Evolutionary conservation across 1,140 invertebrate species (phyloP), one percentile per base, ranked within the genome.

Genomic region (Meloidogyne hapla): DNA sequence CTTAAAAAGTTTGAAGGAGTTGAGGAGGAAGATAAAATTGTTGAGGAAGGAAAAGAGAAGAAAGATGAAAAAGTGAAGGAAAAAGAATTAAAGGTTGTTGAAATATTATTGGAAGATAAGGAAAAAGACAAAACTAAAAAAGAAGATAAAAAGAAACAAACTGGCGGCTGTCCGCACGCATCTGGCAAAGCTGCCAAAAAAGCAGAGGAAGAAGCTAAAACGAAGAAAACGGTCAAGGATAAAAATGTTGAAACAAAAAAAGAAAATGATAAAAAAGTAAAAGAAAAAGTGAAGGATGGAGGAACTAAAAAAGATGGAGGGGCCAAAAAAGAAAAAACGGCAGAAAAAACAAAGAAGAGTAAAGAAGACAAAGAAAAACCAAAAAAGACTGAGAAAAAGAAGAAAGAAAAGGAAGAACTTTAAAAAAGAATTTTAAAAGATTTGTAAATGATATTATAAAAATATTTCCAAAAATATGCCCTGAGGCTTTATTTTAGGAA

Each of bases 1-100:
- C 64, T 83, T 6, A 66, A 84, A 64, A n/a, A 28, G 42, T n/a
- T 66, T 62, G 33, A 80, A 8, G 79, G 73, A 33, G 67, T 74
- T 69, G 45, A 70, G 10, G 69, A 69, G 21, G 63, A 76, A 73
- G 65, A 67, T 26, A 61, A 23, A 18, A 23, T 26, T 25, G 45
- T 45, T 12, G 78, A 73, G 48, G 33, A 28, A 28, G 45, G 66
- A 21, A 61, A 78, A 38, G 40, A 56, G 18, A 62, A 61, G 64
- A 38, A 25, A 61, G 65, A 79, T 21, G 67, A 78, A 69, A 48
- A 12, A 72, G 9, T 33, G n/a, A 63, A 81, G 18, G 69, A 72
- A 48, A 80, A 82, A 48, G 25, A 71, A 25, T 48, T 67, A 63
- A 78, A 74, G 48, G 56, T 71, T 48, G 23, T 63, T 1, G 33